These are phyloP conservation scores for Helicoverpa assulta DNA, from an alignment of 2,888 invertebrate species.

Conservation along the genomic window DNA sequence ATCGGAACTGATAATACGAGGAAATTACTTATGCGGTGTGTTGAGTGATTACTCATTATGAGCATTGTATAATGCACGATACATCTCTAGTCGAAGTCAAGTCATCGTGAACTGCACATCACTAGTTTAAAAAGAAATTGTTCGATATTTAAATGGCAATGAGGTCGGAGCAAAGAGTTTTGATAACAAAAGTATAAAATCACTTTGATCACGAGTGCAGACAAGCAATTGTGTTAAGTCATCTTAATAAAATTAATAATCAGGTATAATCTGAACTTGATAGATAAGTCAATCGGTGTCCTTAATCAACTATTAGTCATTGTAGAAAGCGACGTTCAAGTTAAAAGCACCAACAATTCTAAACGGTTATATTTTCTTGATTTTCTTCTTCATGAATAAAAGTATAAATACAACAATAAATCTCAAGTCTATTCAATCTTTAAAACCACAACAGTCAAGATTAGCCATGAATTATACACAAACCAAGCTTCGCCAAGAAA, in stretches of 20 bases:
- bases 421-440: conserved; percentile 37
- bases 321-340: conserved; percentile 19
- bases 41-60: conserved; percentile 54
- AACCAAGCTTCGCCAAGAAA: conserved; percentile 45
- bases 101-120: neutral
- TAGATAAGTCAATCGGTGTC: conserved; percentile 20
- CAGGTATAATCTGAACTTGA: conserved; percentile 7
- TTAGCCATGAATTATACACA: conserved; percentile 56
- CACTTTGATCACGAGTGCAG: conserved; percentile 17
- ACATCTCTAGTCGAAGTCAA: conserved; percentile 38
- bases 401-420: conserved; percentile 27
- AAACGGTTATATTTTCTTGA: conserved; percentile 35
- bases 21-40: conserved; percentile 40
- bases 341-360: conserved; percentile 7
- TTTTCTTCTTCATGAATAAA: neutral
- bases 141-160: conserved; percentile 23
- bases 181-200: conserved; percentile 25
- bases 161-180: conserved; percentile 17
- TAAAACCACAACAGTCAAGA: conserved; percentile 45
- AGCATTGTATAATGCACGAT: conserved; percentile 45
- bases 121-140: neutral
- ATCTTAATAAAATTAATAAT: conserved; percentile 15
- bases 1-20: conserved; percentile 55
- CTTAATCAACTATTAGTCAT: conserved; percentile 27
- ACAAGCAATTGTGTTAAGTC: neutral